Evolutionary conservation across 2,888 invertebrate genomes (phyloP).

Genomic region (Carabus problematicus): DNA sequence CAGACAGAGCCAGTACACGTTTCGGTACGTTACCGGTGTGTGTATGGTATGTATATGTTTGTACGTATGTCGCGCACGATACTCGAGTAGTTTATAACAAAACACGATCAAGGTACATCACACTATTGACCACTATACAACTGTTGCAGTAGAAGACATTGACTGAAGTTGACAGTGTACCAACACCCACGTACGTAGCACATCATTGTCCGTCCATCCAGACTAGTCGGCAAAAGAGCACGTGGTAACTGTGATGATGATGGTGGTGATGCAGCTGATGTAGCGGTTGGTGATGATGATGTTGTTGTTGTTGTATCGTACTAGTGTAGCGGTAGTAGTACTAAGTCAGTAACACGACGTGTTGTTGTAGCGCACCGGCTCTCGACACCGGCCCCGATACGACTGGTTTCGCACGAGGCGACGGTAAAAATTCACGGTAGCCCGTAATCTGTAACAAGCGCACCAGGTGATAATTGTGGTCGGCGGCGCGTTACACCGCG

Average conservation of each 20-base stretch:
- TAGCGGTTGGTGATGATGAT: not conserved
- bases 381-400: constrained; percentile 21
- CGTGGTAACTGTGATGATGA: not conserved
- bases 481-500: constrained; percentile 56
- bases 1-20: not conserved
- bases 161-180: too few species aligned
- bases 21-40: not conserved
- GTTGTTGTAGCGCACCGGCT: constrained; percentile 12
- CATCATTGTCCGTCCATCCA: too few species aligned
- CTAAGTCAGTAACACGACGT: not conserved
- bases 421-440: constrained; percentile 46
- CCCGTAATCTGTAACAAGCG: constrained; percentile 50
- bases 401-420: constrained; percentile 34
- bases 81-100: not conserved
- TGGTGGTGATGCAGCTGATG: not conserved
- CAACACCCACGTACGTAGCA: too few species aligned
- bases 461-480: constrained; percentile 61
- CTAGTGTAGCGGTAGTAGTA: not conserved
- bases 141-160: too few species aligned
- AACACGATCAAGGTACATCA: not conserved
- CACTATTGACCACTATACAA: constrained; percentile 1
- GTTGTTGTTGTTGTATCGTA: not conserved
- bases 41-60: not conserved
- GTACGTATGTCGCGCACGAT: not conserved
- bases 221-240: not conserved